phyloP scores from a whole-genome alignment of 2,113 vertebrate genomes.

The Chrysemys picta region DNA sequence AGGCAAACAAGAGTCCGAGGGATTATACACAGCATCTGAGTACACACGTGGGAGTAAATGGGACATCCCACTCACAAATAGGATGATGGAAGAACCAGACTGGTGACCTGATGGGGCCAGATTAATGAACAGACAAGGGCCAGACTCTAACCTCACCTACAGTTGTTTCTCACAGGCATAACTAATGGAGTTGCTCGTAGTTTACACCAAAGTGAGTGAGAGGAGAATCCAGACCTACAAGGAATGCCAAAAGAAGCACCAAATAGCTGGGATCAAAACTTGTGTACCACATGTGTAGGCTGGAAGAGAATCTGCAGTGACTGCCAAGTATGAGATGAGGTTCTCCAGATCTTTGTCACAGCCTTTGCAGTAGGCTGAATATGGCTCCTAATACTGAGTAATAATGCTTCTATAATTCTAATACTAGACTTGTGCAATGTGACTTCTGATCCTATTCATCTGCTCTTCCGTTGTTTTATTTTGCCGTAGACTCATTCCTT shows the following conservation, averaged over 20 bases:
- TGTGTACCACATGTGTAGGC: neutral
- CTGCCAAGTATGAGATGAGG: neutral
- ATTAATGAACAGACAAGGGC: neutral
- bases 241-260: neutral
- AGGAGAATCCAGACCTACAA: neutral
- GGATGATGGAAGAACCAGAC: neutral
- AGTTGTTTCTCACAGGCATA: neutral
- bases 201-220: neutral
- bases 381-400: neutral
- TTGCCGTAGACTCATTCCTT: neutral
- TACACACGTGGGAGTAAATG: neutral
- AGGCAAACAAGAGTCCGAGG: neutral
- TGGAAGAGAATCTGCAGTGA: neutral
- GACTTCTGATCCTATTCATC: rapidly evolving
- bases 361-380: neutral
- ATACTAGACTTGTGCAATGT: neutral
- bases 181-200: neutral
- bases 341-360: neutral
- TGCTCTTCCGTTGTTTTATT: neutral
- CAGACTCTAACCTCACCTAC: neutral
- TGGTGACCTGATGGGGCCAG: neutral
- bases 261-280: neutral
- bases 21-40: neutral
- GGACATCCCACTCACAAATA: neutral
- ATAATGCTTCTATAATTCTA: neutral